phyloP scores from a whole-genome alignment of 2,113 vertebrate genomes.

The Irena cyanogastra region DNA sequence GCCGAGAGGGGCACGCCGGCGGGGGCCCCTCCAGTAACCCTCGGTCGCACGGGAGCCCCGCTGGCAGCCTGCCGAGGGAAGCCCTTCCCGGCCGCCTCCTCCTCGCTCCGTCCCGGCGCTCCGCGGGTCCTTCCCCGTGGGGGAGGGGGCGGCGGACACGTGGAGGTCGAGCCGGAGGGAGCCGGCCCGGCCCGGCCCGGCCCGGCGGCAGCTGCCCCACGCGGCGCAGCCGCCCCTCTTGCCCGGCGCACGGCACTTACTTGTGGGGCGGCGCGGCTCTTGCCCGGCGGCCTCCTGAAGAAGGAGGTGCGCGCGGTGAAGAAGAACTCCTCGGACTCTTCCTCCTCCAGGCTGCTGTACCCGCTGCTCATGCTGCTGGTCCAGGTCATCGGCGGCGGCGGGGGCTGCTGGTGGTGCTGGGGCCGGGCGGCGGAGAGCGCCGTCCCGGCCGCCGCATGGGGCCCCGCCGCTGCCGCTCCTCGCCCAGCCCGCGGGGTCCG shows the following conservation, averaged over 20 bases:
- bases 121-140: neutral
- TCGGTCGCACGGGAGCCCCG: neutral
- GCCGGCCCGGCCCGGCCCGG: neutral
- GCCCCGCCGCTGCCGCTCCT: slow-evolving; percentile 13
- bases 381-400: slow-evolving; percentile 78
- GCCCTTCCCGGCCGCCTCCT: neutral
- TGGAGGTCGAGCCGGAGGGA: neutral
- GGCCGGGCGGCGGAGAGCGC: slow-evolving; percentile 29
- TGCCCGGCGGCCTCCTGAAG: slow-evolving; percentile 84
- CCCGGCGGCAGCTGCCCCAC: no score
- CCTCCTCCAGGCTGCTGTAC: slow-evolving; percentile 94
- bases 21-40: no score
- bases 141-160: neutral
- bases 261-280: slow-evolving; percentile 76
- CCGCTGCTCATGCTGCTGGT: slow-evolving; percentile 96
- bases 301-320: slow-evolving; percentile 97
- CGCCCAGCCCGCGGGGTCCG: neutral
- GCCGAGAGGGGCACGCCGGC: neutral
- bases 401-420: slow-evolving; percentile 58
- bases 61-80: neutral
- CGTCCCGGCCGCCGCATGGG: slow-evolving; percentile 39
- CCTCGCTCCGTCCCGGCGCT: neutral
- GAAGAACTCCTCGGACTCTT: slow-evolving; percentile 93
- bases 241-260: slow-evolving; percentile 45
- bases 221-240: neutral